phyloP scores from a whole-genome alignment of 1,140 invertebrate species.

The Zaprionus vittiger region DNA sequence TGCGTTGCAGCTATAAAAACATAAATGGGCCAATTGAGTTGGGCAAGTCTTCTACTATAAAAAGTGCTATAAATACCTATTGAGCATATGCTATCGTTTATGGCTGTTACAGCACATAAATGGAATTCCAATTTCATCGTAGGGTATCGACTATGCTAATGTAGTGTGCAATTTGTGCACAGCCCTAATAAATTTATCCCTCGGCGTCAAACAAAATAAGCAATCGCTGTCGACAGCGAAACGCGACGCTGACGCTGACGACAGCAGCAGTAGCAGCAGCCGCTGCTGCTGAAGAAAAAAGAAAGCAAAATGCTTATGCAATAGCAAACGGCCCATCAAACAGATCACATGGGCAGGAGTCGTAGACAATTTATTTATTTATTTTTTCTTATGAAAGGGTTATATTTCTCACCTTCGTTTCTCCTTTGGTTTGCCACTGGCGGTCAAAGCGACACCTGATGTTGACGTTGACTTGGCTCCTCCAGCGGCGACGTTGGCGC shows the following conservation, averaged over 20 bases:
- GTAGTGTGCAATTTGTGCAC: neutral
- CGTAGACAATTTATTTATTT: constrained; percentile 11
- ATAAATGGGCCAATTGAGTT: constrained; percentile 4
- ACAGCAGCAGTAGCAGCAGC: constrained; percentile 21
- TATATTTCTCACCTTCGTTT: constrained; percentile 72
- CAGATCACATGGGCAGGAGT: constrained; percentile 44
- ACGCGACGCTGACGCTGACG: constrained; percentile 13
- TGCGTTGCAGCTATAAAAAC: neutral
- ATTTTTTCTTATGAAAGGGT: neutral
- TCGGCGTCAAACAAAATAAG: constrained; percentile 11
- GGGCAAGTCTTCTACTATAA: neutral
- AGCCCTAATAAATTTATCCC: neutral
- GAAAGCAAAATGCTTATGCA: constrained; percentile 77
- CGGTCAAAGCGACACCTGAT: constrained; percentile 55
- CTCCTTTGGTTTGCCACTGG: constrained; percentile 80
- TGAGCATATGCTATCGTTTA: constrained; percentile 1
- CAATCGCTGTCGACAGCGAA: constrained; percentile 6
- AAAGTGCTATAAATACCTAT: constrained; percentile 2
- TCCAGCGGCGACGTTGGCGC: constrained; percentile 13
- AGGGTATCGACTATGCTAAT: neutral
- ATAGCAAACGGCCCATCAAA: constrained; percentile 47
- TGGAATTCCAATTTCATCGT: constrained; percentile 2
- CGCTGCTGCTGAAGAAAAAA: constrained; percentile 60
- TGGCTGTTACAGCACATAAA: neutral
- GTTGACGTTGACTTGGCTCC: constrained; percentile 28